Evolutionary conservation across 2,797 vertebrate genomes (phyloP).

Genomic region (Alfaro cultratus): DNA sequence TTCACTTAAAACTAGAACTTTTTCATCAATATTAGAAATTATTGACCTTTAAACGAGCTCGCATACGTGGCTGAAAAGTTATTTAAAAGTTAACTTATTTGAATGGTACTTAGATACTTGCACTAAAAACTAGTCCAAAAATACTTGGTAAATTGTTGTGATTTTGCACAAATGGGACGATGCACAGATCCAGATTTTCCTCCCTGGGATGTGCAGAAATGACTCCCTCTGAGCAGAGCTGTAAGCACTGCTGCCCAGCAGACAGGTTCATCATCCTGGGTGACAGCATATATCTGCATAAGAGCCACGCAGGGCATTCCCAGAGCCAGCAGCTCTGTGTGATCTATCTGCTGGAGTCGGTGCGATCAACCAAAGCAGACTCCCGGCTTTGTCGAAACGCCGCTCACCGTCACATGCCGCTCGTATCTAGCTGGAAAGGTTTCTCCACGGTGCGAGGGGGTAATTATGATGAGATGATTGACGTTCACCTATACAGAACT

Average conservation of each 20-base stretch:
- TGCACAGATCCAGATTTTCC: fast-evolving
- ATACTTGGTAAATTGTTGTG: too few relatives aligned
- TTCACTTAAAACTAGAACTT: too few relatives aligned
- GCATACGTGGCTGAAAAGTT: neutral
- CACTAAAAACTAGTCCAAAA: too few relatives aligned
- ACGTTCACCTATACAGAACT: slow-evolving; percentile 46
- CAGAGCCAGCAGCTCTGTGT: slow-evolving; percentile 26
- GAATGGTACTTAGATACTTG: too few relatives aligned
- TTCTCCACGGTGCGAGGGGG: neutral
- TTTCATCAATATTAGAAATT: too few relatives aligned
- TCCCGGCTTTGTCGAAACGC: slow-evolving; percentile 22
- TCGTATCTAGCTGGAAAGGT: slow-evolving; percentile 21
- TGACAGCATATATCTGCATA: slow-evolving; percentile 39
- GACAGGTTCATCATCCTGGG: slow-evolving; percentile 23
- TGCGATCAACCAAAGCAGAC: slow-evolving; percentile 24
- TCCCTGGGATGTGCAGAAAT: neutral
- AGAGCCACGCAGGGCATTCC: slow-evolving; percentile 15
- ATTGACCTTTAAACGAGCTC: too few relatives aligned
- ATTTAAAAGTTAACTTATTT: too few relatives aligned
- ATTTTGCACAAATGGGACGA: too few relatives aligned
- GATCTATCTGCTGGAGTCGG: slow-evolving; percentile 15
- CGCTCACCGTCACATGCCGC: neutral
- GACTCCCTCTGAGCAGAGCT: neutral
- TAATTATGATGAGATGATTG: slow-evolving; percentile 59
- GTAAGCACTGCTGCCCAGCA: slow-evolving; percentile 15